Conservation (phyloP, 2,113 vertebrate genomes). For the Prochilodus magdalenae region DNA sequence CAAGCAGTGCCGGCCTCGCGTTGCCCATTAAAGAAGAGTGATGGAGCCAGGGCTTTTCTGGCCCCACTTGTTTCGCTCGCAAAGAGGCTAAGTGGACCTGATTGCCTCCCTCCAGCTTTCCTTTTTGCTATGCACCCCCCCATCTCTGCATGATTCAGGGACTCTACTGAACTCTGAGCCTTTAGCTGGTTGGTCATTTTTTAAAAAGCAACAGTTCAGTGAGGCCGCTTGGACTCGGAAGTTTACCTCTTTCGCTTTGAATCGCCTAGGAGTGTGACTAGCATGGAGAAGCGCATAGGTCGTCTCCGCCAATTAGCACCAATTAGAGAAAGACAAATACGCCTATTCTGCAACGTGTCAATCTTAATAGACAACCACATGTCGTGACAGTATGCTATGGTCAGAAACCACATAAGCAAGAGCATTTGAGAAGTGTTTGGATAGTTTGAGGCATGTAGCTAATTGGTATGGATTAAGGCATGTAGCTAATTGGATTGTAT, state of each 20-base stretch:
- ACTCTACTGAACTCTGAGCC: slow-evolving; percentile 67
- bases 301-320: too few species aligned
- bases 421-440: too few species aligned
- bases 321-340: too few species aligned
- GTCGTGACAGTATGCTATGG: too few species aligned
- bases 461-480: too few species aligned
- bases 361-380: too few species aligned
- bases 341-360: too few species aligned
- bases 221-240: neutral
- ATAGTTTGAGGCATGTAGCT: too few species aligned
- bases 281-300: too few species aligned
- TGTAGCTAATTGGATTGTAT: too few species aligned
- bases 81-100: slow-evolving; percentile 75
- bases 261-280: too few species aligned
- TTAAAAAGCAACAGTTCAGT: neutral
- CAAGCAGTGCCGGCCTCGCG: slow-evolving; percentile 61
- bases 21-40: slow-evolving; percentile 76
- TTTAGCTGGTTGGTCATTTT: slow-evolving; percentile 59
- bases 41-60: slow-evolving; percentile 63
- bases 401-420: too few species aligned
- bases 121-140: slow-evolving; percentile 27
- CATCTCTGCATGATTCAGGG: slow-evolving; percentile 70
- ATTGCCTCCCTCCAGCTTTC: slow-evolving; percentile 70
- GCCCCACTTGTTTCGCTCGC: slow-evolving; percentile 55
- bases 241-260: neutral